Evolutionary conservation across 2,888 invertebrate genomes (phyloP).

Genomic region (Cryptophagus acutangulus): DNA sequence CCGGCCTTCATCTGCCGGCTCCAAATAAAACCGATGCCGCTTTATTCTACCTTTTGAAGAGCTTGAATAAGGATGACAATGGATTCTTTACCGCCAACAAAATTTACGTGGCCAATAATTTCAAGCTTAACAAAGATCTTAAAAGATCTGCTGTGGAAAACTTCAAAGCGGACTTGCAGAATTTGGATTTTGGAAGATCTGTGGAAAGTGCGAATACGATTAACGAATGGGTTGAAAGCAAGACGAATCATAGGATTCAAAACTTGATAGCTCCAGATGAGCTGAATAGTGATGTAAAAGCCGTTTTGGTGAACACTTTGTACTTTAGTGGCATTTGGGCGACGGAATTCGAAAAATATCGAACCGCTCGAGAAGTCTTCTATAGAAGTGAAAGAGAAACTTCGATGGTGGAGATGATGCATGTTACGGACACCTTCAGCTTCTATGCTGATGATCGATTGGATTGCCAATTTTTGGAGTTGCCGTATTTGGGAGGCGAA

Average conservation of each 20-base stretch:
- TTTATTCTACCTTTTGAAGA: too few relatives aligned
- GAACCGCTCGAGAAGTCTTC: constrained; percentile 31
- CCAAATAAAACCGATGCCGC: constrained; percentile 20
- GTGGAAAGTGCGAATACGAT: constrained; percentile 32
- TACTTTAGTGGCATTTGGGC: constrained; percentile 40
- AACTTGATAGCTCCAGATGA: constrained; percentile 29
- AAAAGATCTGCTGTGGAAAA: constrained; percentile 54
- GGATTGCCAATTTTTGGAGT: constrained; percentile 37
- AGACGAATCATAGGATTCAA: constrained; percentile 41
- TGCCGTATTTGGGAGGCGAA: constrained; percentile 33
- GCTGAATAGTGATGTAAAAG: constrained; percentile 27
- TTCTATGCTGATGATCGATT: constrained; percentile 34
- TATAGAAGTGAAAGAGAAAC: constrained; percentile 23
- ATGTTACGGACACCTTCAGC: constrained; percentile 25
- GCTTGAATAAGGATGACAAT: constrained; percentile 20
- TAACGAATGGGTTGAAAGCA: constrained; percentile 42
- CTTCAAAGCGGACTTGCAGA: constrained; percentile 59
- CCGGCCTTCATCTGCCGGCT: constrained; percentile 27
- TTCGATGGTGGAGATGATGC: constrained; percentile 37
- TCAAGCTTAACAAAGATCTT: constrained; percentile 53
- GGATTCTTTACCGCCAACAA: constrained; percentile 46
- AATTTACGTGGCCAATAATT: constrained; percentile 57
- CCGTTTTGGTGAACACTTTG: constrained; percentile 41
- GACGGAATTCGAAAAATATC: constrained; percentile 24
- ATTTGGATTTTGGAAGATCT: constrained; percentile 31